Conservation (phyloP, 2,888 invertebrate genomes). For the Troilus luridus region DNA sequence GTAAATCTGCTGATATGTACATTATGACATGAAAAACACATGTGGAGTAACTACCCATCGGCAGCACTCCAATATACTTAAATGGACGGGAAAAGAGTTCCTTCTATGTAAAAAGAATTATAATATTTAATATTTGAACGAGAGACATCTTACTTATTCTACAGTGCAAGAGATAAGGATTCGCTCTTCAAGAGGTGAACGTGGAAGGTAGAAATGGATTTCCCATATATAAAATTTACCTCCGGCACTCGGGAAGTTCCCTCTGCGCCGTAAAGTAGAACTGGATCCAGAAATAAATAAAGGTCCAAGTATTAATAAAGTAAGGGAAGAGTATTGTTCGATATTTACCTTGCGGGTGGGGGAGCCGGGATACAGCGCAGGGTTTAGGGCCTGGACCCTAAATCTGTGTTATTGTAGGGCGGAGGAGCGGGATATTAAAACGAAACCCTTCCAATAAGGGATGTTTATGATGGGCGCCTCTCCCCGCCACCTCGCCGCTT, state of each 20-base stretch:
- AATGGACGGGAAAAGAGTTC: background rate
- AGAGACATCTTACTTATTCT: background rate
- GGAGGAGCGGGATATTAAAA: constrained; percentile 54
- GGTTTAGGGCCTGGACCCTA: constrained; percentile 43
- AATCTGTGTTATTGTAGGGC: constrained; percentile 50
- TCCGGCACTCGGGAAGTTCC: constrained; percentile 6
- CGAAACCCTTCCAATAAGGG: constrained; percentile 58
- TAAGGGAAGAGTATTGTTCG: constrained; percentile 49
- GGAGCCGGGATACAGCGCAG: background rate
- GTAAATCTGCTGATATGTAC: too few relatives aligned
- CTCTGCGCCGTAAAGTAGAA: constrained; percentile 35
- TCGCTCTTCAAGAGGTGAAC: background rate
- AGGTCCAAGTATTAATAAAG: constrained; percentile 45
- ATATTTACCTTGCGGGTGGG: constrained; percentile 45
- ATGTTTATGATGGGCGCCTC: constrained; percentile 54
- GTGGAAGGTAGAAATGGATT: constrained; percentile 37
- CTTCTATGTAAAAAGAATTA: too few relatives aligned
- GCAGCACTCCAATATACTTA: too few relatives aligned
- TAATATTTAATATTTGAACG: background rate
- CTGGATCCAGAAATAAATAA: constrained; percentile 41
- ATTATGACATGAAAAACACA: too few relatives aligned
- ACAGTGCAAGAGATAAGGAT: background rate
- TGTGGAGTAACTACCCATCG: too few relatives aligned
- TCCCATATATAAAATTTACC: constrained; percentile 43
- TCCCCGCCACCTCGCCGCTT: background rate